Evolutionary conservation across 30 jellyfish, hydroid and myxozoan species (phyloP), one percentile per base, ranked within the genome.

Genomic region (Calvadosia cruxmelitensis): DNA sequence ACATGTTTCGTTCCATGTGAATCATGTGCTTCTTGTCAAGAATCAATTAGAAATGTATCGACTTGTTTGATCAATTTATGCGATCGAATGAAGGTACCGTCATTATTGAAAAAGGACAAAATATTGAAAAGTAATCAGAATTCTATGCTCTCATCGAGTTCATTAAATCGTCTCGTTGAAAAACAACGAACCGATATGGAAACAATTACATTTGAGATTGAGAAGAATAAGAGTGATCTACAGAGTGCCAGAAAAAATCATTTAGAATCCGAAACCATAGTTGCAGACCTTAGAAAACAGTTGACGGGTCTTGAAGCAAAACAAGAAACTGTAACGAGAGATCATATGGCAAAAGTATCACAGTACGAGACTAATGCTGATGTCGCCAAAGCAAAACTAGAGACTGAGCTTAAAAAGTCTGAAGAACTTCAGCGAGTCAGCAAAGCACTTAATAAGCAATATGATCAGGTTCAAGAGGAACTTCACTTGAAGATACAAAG

Each of bases 1-100:
- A 87, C 97, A 10, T 82, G 94, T 7, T 87, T 87, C 76, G 92
- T 80, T 0, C 76, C 94, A 15, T 87, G 97, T 62, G 85, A 74
- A 33, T 80, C 93, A 1, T 87, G 97, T 49, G 71, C 84, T 7
- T 48, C 69, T 12, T 75, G 71, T 88, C 97, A 87, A 72, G 84
- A 79, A 20, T 42, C 57, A 42, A 5, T 42, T 5, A 42, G 10
- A 42, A 42, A 10, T 42, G 57, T 42, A 5, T 42, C 57, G 57
- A 5, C 20, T 5, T 5, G 20, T 42, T 10, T 42, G 10, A 20
- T 42, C 20, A 5, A 10, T 10, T 42, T 42, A 42, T 42, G 57
- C 20, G 20, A 42, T 42, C 57, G 20, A 42, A 5, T 42, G 20
- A 42, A 42, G 10, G 57, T 42, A 42, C 57, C 10, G 20, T 42